Percentiles rank a stretch among this genome's conserved stretches.
phyloP scores from a whole-genome alignment of 1,140 invertebrate genomes.

The Proctacanthus coquilletti region DNA sequence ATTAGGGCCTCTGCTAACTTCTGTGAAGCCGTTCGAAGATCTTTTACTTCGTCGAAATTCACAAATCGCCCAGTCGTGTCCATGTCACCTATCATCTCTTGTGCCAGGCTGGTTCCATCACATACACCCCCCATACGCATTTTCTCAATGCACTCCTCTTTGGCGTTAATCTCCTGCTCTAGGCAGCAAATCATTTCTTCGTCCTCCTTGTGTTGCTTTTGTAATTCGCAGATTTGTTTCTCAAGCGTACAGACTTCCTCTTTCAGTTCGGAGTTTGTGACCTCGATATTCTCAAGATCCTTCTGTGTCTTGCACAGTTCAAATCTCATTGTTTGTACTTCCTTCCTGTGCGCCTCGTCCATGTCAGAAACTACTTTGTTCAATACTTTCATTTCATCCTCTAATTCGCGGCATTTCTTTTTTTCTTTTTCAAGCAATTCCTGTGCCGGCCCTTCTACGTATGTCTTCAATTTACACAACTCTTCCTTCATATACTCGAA shows the following conservation, averaged over 20 bases:
- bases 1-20: slow-evolving; percentile 17
- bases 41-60: slow-evolving; percentile 12
- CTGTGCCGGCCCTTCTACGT: slow-evolving; percentile 12
- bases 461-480: slow-evolving; percentile 10
- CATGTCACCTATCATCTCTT: slow-evolving; percentile 22
- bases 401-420: slow-evolving; percentile 14
- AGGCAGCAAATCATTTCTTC: slow-evolving; percentile 17
- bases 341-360: slow-evolving; percentile 30
- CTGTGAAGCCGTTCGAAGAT: slow-evolving; percentile 15
- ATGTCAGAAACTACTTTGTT: slow-evolving; percentile 30
- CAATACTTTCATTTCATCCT: slow-evolving; percentile 19
- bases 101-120: slow-evolving; percentile 13
- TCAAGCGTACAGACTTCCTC: slow-evolving; percentile 36
- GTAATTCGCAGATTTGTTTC: slow-evolving; percentile 16
- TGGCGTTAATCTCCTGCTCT: slow-evolving; percentile 22
- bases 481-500: slow-evolving; percentile 25
- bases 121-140: slow-evolving; percentile 11
- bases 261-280: slow-evolving; percentile 39
- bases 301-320: slow-evolving; percentile 35
- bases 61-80: slow-evolving; percentile 19
- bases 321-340: slow-evolving; percentile 32
- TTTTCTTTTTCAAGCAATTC: slow-evolving; percentile 21
- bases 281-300: slow-evolving; percentile 37
- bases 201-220: slow-evolving; percentile 10
- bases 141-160: slow-evolving; percentile 19